A percentile compares a stretch with the other conserved stretches of the same genome.
Evolutionary conservation across 2,797 vertebrate species (phyloP).

Genomic region (Telmatherina bonti): DNA sequence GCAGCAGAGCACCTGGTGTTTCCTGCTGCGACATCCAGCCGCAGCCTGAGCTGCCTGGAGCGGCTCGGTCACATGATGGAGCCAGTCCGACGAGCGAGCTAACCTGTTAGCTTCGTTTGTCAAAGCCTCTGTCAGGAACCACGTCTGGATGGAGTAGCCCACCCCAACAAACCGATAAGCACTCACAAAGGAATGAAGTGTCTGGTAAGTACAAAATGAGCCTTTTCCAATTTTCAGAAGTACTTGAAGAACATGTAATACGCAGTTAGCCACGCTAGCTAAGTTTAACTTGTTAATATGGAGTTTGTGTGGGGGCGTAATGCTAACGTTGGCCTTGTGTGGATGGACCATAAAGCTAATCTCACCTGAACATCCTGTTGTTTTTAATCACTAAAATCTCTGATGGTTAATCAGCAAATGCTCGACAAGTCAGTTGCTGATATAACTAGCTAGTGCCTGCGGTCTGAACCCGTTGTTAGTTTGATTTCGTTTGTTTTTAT

Average conservation of each 20-base stretch:
- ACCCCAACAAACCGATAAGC: not conserved
- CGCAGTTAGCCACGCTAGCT: conserved; percentile 25
- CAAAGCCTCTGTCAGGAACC: conserved; percentile 50
- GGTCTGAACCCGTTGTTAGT: not conserved
- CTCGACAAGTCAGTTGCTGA: fast-evolving
- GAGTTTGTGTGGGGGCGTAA: conserved; percentile 53
- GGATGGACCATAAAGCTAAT: conserved; percentile 45
- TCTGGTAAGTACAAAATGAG: conserved; percentile 37
- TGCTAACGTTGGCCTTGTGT: conserved; percentile 63
- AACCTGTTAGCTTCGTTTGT: conserved; percentile 63
- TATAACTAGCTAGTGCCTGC: not conserved
- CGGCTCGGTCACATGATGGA: conserved; percentile 66
- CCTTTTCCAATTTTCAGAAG: not conserved
- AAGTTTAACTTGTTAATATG: conserved; percentile 52
- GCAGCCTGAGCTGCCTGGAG: conserved; percentile 19
- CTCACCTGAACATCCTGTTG: not conserved
- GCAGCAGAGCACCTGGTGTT: not conserved
- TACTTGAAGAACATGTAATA: not conserved
- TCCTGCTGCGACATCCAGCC: conserved; percentile 29
- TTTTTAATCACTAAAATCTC: fast-evolving
- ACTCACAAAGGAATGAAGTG: not conserved
- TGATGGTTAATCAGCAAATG: not conserved
- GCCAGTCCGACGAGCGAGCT: conserved; percentile 49
- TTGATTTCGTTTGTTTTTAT: not conserved
- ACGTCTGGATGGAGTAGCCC: conserved; percentile 6